These are phyloP conservation scores for Plusia festucae DNA, from an alignment of 2,888 invertebrate genomes.

Conservation along the genomic window DNA sequence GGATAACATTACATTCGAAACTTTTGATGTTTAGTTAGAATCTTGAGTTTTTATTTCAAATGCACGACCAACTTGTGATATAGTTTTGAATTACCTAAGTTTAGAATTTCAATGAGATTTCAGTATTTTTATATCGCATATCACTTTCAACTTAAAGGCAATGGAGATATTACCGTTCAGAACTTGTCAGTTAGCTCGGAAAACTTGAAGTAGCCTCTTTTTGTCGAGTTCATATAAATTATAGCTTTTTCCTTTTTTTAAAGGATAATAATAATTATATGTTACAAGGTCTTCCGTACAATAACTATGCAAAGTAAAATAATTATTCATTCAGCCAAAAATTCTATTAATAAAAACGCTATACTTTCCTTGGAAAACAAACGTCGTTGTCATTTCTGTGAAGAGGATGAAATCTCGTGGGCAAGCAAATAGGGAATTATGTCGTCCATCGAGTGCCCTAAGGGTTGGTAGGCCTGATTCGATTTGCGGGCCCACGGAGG, in stretches of 20 bases:
- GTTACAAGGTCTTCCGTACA: conserved; percentile 15
- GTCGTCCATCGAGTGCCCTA: conserved; percentile 58
- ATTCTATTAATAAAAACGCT: conserved; percentile 22
- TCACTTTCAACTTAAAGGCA: background rate
- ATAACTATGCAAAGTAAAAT: conserved; percentile 15
- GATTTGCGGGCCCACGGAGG: conserved; percentile 63
- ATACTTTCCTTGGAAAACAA: conserved; percentile 47
- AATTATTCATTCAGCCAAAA: conserved; percentile 19
- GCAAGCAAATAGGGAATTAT: conserved; percentile 64
- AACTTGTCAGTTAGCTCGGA: conserved; percentile 6
- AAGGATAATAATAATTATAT: conserved; percentile 4
- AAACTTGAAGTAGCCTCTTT: background rate
- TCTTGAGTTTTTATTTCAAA: conserved; percentile 31
- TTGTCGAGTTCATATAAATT: background rate
- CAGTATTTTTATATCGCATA: background rate
- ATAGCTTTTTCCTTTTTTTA: conserved; percentile 9
- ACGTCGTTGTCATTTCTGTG: conserved; percentile 41
- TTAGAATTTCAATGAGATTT: conserved; percentile 5
- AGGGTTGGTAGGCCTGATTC: conserved; percentile 61
- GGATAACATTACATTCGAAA: conserved; percentile 50
- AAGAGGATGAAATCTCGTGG: conserved; percentile 51
- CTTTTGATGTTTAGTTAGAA: conserved; percentile 49
- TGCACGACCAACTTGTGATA: conserved; percentile 17
- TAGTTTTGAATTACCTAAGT: conserved; percentile 14
- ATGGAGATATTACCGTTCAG: background rate